Percentiles rank a stretch among this genome's conserved stretches.
phyloP scores from a whole-genome alignment of 2,113 vertebrate species.

The Gambusia affinis region DNA sequence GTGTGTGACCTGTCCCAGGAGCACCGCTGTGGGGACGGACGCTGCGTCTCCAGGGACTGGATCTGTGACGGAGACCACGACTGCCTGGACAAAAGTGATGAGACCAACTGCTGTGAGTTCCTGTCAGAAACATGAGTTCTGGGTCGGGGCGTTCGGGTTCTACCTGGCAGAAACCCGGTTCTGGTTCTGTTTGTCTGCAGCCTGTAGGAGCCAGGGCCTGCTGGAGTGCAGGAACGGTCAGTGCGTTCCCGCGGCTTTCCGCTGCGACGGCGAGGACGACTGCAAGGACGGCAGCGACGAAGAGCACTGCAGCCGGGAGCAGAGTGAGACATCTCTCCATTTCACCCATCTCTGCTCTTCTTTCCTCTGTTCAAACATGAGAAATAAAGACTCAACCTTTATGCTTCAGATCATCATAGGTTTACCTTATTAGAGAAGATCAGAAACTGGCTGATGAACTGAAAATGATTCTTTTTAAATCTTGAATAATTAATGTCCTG shows the following conservation, averaged over 20 bases:
- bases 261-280: constrained; percentile 92
- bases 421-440: no score
- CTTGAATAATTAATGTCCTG: no score
- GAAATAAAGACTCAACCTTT: no score
- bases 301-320: constrained; percentile 80
- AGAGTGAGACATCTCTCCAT: constrained; percentile 52
- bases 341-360: no score
- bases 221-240: constrained; percentile 89
- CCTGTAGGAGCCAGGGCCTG: constrained; percentile 91
- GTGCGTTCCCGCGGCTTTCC: constrained; percentile 89
- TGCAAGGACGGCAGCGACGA: constrained; percentile 95
- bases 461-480: no score
- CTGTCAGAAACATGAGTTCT: no score
- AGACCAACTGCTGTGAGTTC: constrained; percentile 94
- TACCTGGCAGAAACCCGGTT: no score
- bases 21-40: constrained; percentile 90
- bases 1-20: constrained; percentile 83
- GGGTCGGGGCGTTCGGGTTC: no score
- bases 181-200: constrained; percentile 64
- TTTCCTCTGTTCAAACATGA: no score
- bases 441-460: no score
- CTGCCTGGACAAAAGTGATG: constrained; percentile 93
- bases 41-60: constrained; percentile 88
- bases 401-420: no score
- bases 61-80: constrained; percentile 96